Percentiles rank a stretch among this genome's conserved stretches.
Evolutionary conservation across 2,113 vertebrate species (phyloP).

Genomic region (Ahaetulla prasina): DNA sequence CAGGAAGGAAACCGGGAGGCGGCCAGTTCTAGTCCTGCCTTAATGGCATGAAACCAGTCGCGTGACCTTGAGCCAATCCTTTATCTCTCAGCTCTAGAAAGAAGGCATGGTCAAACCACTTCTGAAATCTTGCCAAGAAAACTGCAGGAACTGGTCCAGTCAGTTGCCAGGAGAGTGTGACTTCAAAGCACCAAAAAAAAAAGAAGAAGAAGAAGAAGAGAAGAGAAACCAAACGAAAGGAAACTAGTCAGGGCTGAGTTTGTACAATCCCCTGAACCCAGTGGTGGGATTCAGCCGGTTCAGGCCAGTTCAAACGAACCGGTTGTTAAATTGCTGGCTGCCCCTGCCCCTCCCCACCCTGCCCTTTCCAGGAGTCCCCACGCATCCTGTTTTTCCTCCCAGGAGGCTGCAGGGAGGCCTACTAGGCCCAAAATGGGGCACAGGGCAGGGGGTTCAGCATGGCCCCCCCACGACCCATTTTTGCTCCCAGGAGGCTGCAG

Average conservation of each 20-base stretch:
- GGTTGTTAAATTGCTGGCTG: too few species aligned
- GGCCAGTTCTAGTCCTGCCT: neutral
- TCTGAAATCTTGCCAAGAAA: neutral
- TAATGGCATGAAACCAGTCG: neutral
- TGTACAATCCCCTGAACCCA: neutral
- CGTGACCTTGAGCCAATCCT: neutral
- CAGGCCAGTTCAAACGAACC: too few species aligned
- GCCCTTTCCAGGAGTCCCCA: too few species aligned
- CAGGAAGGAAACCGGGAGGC: neutral
- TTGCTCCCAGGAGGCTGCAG: too few species aligned
- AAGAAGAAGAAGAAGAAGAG: too few species aligned
- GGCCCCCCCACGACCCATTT: too few species aligned
- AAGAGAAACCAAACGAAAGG: neutral
- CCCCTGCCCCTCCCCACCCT: too few species aligned
- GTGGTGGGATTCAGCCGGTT: too few species aligned
- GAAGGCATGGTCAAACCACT: neutral
- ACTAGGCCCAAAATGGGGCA: too few species aligned
- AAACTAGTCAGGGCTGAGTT: neutral
- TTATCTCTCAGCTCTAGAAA: neutral
- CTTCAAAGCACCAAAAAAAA: neutral
- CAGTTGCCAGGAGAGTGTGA: neutral
- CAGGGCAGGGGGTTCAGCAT: too few species aligned
- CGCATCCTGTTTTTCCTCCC: too few species aligned
- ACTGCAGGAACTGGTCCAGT: neutral
- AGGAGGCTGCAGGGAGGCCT: too few species aligned